Base-by-base conservation (phyloP, 2,797 vertebrate species). In the Balearica regulorum region DNA sequence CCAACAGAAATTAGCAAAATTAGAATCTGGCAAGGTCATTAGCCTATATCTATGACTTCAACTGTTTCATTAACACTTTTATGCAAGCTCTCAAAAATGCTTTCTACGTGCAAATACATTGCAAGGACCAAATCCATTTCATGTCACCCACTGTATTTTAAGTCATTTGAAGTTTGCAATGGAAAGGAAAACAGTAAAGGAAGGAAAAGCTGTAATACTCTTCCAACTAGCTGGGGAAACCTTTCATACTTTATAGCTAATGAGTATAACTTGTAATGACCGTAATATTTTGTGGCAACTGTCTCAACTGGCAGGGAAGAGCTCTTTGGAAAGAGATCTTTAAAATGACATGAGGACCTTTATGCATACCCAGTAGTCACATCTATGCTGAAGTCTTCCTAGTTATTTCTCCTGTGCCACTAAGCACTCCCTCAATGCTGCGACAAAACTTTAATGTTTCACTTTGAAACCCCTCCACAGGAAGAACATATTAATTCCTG, bases 291-390 rank as follows among this genome's bases (percentile, higher is more conserved):
- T 37, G 29, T 54, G 41, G 48, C 39, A 83, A 65, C 22, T 49
- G 33, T 18, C 43, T 83, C 62, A 90, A 7, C 10, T 43, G 35
- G 11, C 49, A 92, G 6, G 5, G 13, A n/a, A 61, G 22, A 1
- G 2, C 81, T 46, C 43, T 65, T 51, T 46, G 13, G 46, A 70
- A 69, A 78, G 22, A n/a, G 14, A 35, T 44, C n/a, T 58, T 70
- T 60, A 82, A 49, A 83, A 66, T 22, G 4, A 31, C 10, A 39
- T 8, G 5, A 72, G 64, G 86, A 61, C 26, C 9, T 71, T 62
- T 39, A 72, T 10, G n/a, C n/a, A 48, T 3, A 76, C 22, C 19
- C 53, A 37, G 26, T 5, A 55, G 29, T 26, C 0, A 0, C 1
- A 54, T 3, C 21, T 57, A 37, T 6, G 61, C 51, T 72, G 33